Evolutionary conservation across 2,797 vertebrate genomes (phyloP), one percentile per base, ranked within the genome.

Genomic region (Cottoperca gobio): DNA sequence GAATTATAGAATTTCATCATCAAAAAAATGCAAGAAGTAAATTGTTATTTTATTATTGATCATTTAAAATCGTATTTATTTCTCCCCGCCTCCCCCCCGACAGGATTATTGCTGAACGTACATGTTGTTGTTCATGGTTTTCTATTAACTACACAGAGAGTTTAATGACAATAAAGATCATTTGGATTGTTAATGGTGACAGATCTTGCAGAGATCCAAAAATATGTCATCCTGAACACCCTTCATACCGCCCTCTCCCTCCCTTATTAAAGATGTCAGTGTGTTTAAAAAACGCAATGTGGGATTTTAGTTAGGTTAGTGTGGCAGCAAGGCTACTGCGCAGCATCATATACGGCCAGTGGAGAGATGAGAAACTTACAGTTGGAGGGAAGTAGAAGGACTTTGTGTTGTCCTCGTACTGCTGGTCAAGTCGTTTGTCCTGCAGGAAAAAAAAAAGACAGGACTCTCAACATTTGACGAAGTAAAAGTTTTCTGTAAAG

Each of bases 361-460:
- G 31, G n/a, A 62, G 28, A 52, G 40, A 66, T n/a, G 16, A 54
- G 23, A 19, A 78, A 97, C 98, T 97, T 94, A 99, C 98, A 76
- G 95, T 97, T 60, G 84, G 88, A 77, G 96, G 95, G 71, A 92
- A 95, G 75, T 95, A 97, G 17, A 97, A 89, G 31, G 94, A 91
- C 83, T 97, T 98, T 0, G 94, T 94, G 88, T 91, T 96, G 88
- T 98, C 96, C 84, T 98, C 97, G 0, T 97, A 99, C 85, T 99
- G 96, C 86, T 95, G 95, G 86, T 99, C 98, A 83, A 99, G 84
- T 58, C 95, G 97, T 95, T 99, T 97, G 92, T 99, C 98, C 98
- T 99, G 57, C 64, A 90, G 82, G 82, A 64, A 8, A 33, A 33
- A 8, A 33, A 8, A 31, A 33, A 6, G 2, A 71, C 3, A 64